Conservation (phyloP, 2,113 vertebrate species). For the Centropus bengalensis region DNA sequence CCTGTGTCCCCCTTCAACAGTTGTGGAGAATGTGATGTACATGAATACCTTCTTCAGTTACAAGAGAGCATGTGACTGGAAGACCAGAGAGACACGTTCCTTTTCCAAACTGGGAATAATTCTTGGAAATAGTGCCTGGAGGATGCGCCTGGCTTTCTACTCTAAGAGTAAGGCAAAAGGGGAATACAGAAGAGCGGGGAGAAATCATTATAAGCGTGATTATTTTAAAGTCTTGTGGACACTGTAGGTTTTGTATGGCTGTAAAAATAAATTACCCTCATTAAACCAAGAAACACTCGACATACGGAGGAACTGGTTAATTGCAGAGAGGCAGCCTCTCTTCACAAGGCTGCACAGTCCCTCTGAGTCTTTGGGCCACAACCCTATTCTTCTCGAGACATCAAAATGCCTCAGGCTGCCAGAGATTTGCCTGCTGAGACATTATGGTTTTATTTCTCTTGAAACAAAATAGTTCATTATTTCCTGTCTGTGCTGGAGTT, state of each 20-base stretch:
- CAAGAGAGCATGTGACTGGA: not conserved
- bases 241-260: slow-evolving; percentile 27
- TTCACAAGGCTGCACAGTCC: slow-evolving; percentile 21
- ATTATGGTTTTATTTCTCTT: slow-evolving; percentile 31
- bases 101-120: not conserved
- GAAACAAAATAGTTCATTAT: slow-evolving; percentile 43
- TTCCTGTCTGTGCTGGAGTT: slow-evolving; percentile 46
- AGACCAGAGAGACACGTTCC: not conserved
- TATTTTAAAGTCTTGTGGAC: not conserved
- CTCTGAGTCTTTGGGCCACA: not conserved
- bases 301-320: not conserved
- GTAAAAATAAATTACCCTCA: slow-evolving; percentile 10
- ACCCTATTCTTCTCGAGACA: not conserved
- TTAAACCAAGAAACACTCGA: not conserved
- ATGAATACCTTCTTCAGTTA: not conserved
- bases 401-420: slow-evolving; percentile 17
- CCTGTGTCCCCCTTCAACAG: not conserved
- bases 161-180: not conserved
- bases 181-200: not conserved
- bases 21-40: not conserved
- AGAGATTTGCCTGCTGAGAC: slow-evolving; percentile 30
- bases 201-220: not conserved
- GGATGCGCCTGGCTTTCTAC: not conserved
- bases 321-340: slow-evolving; percentile 5
- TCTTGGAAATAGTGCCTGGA: not conserved